phyloP scores from a whole-genome alignment of 2,888 invertebrate genomes.

The Nymphalis c-album region DNA sequence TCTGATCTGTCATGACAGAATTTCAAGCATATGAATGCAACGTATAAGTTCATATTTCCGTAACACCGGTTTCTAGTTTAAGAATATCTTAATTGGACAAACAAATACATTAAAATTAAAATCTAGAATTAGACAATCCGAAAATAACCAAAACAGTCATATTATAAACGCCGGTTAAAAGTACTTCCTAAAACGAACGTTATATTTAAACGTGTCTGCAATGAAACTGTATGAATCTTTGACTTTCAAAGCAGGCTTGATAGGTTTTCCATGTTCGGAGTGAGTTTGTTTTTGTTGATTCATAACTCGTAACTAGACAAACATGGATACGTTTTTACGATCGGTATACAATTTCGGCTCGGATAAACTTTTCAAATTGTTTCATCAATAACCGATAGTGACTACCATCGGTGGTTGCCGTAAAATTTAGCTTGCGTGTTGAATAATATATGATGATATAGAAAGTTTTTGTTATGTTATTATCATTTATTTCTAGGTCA shows the following conservation, averaged over 20 bases:
- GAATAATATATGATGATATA: not conserved
- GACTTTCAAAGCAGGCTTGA: slow-evolving; percentile 40
- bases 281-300: slow-evolving; percentile 41
- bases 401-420: not conserved
- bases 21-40: too few relatives aligned
- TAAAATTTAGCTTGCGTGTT: not conserved
- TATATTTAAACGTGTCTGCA: slow-evolving; percentile 12
- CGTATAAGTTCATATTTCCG: too few relatives aligned
- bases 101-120: too few relatives aligned
- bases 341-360: slow-evolving; percentile 18
- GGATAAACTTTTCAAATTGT: slow-evolving; percentile 29
- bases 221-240: slow-evolving; percentile 20
- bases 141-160: not conserved
- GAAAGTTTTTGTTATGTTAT: not conserved
- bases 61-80: too few relatives aligned
- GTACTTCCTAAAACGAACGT: not conserved
- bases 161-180: not conserved
- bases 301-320: slow-evolving; percentile 37
- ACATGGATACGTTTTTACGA: slow-evolving; percentile 39
- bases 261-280: slow-evolving; percentile 45
- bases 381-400: slow-evolving; percentile 23
- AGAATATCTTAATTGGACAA: too few relatives aligned
- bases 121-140: not conserved
- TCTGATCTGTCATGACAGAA: too few relatives aligned
- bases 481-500: too few relatives aligned